Evolutionary conservation across 2,113 vertebrate genomes (phyloP), one percentile per base, ranked within the genome.

Genomic region (Nerophis ophidion): DNA sequence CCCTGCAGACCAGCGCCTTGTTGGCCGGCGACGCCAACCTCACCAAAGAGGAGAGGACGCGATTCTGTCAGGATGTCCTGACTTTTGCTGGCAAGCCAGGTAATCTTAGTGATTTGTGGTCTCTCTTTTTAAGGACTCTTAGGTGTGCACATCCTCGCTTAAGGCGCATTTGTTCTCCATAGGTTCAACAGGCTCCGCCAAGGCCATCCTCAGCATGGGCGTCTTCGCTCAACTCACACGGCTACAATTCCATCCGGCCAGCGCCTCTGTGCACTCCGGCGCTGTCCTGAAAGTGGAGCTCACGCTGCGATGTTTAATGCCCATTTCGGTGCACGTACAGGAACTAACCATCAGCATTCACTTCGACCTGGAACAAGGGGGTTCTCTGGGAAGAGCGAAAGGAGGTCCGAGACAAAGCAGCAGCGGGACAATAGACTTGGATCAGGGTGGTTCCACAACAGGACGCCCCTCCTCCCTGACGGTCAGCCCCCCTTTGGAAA

Each of bases 11-110:
- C 6, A 95, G 96, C 63, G 93, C 93, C 83, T 89, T 98, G 66
- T 83, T 99, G 77, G 97, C 96, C 35, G 88, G 93, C 5, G 97
- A 99, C 36, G 44, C 5, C 8, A 93, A 94, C 78, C 83, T 99
- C 58, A 86, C 81, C 0, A 87, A 89, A 1, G 92, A 91, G 4
- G 94, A 98, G 71, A 91, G 95, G 9, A 91, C 83, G 57, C 78
- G 91, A 76, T 98, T 95, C 82, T 97, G 94, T 88, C 93, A 94
- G 71, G 94, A 98, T 84, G 93, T 98, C 16, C 85, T 99, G n/a
- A 84, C 69, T 72, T 95, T 93, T 67, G 89, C 94, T 42, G 77
- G 70, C 50, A 87, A 87, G 62, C 78, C 83, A 17, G 38, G 69
- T 42, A 87, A 90, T 9, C 80, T 87, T 63, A 91, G 95, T 96